Conservation (phyloP, 2,888 invertebrate genomes). For the Ectemnius continuus region DNA sequence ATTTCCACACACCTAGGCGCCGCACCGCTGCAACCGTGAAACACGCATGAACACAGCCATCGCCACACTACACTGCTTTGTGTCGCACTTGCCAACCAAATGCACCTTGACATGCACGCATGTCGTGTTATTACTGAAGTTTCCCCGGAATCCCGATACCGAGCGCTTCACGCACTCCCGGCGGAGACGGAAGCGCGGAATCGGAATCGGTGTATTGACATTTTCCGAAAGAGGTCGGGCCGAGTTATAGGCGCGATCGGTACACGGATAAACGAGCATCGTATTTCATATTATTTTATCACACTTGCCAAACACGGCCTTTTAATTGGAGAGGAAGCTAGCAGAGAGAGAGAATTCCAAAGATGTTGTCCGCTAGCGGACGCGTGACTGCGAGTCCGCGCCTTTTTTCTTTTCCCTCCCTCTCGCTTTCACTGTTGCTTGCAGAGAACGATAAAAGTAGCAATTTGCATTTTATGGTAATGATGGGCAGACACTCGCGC, state of each 20-base stretch:
- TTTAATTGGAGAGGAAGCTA: no score
- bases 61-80: slow-evolving; percentile 43
- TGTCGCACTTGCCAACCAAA: slow-evolving; percentile 24
- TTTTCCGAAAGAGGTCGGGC: no score
- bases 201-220: no score
- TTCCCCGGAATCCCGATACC: slow-evolving; percentile 26
- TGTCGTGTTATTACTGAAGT: neutral
- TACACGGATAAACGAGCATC: no score
- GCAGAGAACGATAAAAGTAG: neutral
- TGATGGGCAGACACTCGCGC: neutral
- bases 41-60: slow-evolving; percentile 49
- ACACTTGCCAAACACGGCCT: no score
- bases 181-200: slow-evolving; percentile 11
- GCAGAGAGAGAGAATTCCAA: no score
- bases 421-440: no score
- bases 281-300: no score
- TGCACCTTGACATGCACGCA: slow-evolving; percentile 20
- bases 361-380: no score
- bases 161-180: slow-evolving; percentile 44
- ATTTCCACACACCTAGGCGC: slow-evolving; percentile 27
- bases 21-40: neutral
- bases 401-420: neutral
- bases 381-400: neutral
- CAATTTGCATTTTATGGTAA: slow-evolving; percentile 7
- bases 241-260: no score